These are phyloP conservation scores for Psittacula derbiana DNA, from an alignment of 2,797 vertebrate species.

Conservation along the genomic window DNA sequence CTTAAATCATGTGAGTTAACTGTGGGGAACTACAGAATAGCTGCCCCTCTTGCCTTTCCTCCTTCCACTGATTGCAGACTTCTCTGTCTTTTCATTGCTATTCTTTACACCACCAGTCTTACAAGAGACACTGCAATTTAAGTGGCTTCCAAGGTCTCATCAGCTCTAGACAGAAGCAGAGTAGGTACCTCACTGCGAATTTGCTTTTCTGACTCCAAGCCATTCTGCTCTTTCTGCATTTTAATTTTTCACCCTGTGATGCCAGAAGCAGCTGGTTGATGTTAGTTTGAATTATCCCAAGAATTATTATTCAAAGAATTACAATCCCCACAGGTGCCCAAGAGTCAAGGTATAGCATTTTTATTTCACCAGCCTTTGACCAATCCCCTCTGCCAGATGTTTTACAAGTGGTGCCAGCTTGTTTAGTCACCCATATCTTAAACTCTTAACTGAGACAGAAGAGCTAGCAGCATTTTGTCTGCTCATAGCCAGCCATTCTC, in stretches of 20 bases:
- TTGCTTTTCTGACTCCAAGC: background rate
- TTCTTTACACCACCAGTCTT: background rate
- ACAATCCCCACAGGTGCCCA: background rate
- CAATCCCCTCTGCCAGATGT: background rate
- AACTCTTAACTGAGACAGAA: background rate
- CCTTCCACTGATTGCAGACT: background rate
- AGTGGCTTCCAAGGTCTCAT: background rate
- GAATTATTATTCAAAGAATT: background rate
- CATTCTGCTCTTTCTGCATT: background rate
- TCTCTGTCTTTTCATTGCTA: background rate
- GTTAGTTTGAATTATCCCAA: background rate
- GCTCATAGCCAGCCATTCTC: background rate
- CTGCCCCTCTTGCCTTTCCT: background rate
- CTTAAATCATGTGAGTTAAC: background rate
- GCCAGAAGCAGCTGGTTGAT: background rate
- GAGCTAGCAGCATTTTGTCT: background rate
- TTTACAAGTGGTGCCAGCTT: background rate
- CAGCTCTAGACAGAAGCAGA: background rate
- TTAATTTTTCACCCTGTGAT: background rate
- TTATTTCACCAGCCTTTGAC: background rate
- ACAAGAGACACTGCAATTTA: background rate
- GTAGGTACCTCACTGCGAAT: background rate
- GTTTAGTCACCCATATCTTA: background rate
- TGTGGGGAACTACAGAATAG: background rate
- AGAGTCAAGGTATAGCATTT: background rate